Base-by-base conservation (phyloP, 2,797 vertebrate genomes). In the Limnodromus scolopaceus region DNA sequence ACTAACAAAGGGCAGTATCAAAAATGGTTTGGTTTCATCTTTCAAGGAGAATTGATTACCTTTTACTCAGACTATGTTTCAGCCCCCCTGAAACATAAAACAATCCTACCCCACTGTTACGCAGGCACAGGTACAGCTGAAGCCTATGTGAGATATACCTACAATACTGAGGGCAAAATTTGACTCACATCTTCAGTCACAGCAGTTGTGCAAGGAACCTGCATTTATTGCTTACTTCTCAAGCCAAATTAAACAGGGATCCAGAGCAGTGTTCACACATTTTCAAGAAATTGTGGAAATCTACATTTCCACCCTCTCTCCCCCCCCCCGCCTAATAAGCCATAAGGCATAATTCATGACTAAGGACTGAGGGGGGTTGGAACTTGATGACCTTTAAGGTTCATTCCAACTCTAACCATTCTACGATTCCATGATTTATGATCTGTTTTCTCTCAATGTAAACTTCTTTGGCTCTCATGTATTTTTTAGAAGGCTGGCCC, bases 1-100 rank as follows among this genome's bases (percentile, higher is more conserved):
- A 84, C 36, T 68, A 39, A 89, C 57, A 82, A 82, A 49, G 46
- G 32, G 13, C 38, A 70, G 75, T 92, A 96, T 19, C 49, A 84
- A 93, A 96, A 95, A 91, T 36, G 11, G 38, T 48, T 82, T n/a
- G 34, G 34, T 64, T 72, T 90, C 78, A 90, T 82, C 58, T 75
- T 94, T 89, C 75, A 79, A 78, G 79, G 58, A 83, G 34, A 87
- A 79, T 34, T 80, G 49, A 93, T 92, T 80, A 55, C 48, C 55
- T 88, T 91, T 75, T 72, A 87, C 32, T 48, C 54, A 66, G 41
- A 79, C 13, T 69, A 30, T 39, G 84, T 34, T 80, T 90, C 41
- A 86, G 27, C 16, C 18, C 25, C 58, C 48, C 63, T 19, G 20
- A 94, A 84, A 79, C 24, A 48, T 32, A 82, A 30, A 27, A n/a